Base-by-base conservation (phyloP, 2,797 vertebrate genomes). In the Okamejei kenojei region DNA sequence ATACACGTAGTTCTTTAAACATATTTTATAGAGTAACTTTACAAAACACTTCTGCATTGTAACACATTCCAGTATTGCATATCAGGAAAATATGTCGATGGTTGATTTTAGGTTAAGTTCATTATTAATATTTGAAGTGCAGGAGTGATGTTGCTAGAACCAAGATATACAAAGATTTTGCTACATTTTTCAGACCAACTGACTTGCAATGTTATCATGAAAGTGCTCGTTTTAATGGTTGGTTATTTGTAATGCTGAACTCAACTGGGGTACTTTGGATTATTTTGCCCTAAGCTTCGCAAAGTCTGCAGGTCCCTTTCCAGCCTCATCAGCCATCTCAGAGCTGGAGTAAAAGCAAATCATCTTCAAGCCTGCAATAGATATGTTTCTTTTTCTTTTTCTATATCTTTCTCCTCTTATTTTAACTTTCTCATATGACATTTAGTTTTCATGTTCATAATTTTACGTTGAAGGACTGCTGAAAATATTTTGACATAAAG, bases 101-200 rank as follows among this genome's bases (percentile, higher is more conserved):
- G n/a, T 65, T 88, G 65, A 63, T 88, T 88, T 71, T 68, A 68
- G 71, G 63, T 90, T 90, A 8, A 65, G 63, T 63, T 90, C 17
- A 71, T 8, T 68, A 35, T 90, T 19, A 68, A 90, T 32, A 90
- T 91, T 91, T 73, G 63, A 91, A 35, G 54, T 88, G 61, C 61
- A 19, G 63, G 63, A 32, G 8, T 65, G 63, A 86, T 86, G n/a
- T 65, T 68, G 68, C 84, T 9, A 68, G 32, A 8, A 0, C 63
- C n/a, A 68, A 65, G 29, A 32, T 13, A n/a, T 61, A 63, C 0
- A 0, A 61, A 61, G 29, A 61, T 21, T 65, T 17, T 32, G 61
- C 15, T 35, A 21, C 63, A 1, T 1, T 88, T 63, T 63, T 68
- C 78, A 65, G 7, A 35, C 63, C 61, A 54, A 21, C 19, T 68